phyloP scores from a whole-genome alignment of 2,113 vertebrate species.

The Salminus brasiliensis region DNA sequence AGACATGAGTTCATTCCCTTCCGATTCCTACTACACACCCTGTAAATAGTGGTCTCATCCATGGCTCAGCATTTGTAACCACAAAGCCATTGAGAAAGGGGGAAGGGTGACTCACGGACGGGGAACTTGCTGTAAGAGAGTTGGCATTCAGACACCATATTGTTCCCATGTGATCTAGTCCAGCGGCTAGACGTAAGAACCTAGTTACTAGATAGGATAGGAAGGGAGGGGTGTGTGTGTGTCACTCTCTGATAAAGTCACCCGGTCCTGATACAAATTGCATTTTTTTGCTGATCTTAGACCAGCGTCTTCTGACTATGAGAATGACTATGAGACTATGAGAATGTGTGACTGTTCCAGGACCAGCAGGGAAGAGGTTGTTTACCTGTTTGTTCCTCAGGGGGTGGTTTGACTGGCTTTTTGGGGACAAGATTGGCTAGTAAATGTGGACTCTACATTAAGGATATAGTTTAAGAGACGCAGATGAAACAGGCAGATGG shows the following conservation, averaged over 20 bases:
- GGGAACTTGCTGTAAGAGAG: neutral
- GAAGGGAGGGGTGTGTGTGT: conserved; percentile 3
- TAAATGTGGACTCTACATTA: too few species aligned
- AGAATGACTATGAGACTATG: neutral
- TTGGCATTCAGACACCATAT: neutral
- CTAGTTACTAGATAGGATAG: neutral
- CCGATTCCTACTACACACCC: neutral
- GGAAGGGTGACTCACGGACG: neutral
- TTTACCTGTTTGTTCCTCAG: neutral
- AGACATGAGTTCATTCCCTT: neutral
- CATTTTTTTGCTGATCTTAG: neutral
- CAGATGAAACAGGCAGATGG: too few species aligned
- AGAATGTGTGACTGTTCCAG: neutral
- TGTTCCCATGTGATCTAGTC: neutral
- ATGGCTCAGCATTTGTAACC: neutral
- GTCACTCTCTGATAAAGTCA: conserved; percentile 15
- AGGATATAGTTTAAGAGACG: too few species aligned
- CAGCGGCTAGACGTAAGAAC: neutral
- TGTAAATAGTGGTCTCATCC: neutral
- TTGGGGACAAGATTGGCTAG: too few species aligned
- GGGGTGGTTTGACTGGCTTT: too few species aligned
- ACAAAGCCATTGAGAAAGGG: neutral
- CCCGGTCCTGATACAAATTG: neutral
- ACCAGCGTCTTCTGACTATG: neutral
- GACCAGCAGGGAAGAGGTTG: too few species aligned